Percentiles rank a stretch among this genome's conserved stretches.
Evolutionary conservation across 2,888 invertebrate genomes (phyloP).

Genomic region (Lycia hirtaria): DNA sequence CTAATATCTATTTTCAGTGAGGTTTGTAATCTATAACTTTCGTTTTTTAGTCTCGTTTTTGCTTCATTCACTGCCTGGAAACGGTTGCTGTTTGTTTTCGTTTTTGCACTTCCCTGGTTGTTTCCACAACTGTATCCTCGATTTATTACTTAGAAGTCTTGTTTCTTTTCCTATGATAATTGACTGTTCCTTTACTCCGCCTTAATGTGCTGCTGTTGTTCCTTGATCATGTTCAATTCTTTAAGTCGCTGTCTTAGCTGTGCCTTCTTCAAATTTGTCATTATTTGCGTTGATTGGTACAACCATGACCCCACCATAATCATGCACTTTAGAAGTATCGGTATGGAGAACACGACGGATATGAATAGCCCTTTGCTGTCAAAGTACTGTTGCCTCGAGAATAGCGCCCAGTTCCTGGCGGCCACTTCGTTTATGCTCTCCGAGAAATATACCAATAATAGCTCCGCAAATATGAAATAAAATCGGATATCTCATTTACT

Average conservation of each 20-base stretch:
- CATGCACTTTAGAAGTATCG: constrained; percentile 96
- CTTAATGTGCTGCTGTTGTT: constrained; percentile 65
- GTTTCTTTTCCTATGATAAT: constrained; percentile 54
- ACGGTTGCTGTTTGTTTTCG: no score
- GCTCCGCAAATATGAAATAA: constrained; percentile 91
- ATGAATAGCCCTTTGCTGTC: constrained; percentile 97
- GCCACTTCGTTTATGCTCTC: constrained; percentile 96
- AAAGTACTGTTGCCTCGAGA: constrained; percentile 96
- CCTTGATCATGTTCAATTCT: constrained; percentile 77
- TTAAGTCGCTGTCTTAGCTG: constrained; percentile 90
- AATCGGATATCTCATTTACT: constrained; percentile 90
- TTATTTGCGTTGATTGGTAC: constrained; percentile 94
- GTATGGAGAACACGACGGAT: constrained; percentile 97
- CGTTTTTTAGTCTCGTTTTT: no score
- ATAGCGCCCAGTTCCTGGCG: constrained; percentile 93
- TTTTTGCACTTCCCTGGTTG: no score
- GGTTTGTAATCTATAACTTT: no score
- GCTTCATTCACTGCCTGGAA: no score
- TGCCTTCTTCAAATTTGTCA: constrained; percentile 93
- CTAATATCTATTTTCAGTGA: no score
- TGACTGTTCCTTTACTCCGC: constrained; percentile 60
- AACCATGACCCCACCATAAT: constrained; percentile 97
- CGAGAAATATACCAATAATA: constrained; percentile 94
- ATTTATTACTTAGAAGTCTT: no score
- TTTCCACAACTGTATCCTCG: no score